phyloP scores from a whole-genome alignment of 2,888 invertebrate genomes.

The Volucella inflata region DNA sequence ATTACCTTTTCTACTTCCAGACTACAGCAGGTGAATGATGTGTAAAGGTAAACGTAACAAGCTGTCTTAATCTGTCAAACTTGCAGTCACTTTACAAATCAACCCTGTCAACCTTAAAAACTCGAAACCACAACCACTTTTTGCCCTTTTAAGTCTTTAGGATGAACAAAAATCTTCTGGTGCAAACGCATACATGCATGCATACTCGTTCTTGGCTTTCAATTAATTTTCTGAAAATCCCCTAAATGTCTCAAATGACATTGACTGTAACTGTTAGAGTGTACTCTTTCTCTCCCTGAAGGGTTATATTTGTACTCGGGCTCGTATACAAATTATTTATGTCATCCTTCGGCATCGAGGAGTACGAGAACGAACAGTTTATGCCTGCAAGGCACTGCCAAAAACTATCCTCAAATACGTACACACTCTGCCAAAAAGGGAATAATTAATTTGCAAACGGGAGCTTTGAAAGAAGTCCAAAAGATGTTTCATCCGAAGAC shows the following conservation, averaged over 20 bases:
- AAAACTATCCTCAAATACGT: slow-evolving; percentile 20
- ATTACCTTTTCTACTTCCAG: too few relatives aligned
- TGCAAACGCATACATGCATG: too few relatives aligned
- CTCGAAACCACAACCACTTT: background rate
- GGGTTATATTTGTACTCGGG: too few relatives aligned
- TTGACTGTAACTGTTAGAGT: background rate
- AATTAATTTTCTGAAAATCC: slow-evolving; percentile 40
- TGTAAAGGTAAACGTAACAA: too few relatives aligned
- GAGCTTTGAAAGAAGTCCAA: slow-evolving; percentile 47
- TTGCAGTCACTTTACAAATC: too few relatives aligned
- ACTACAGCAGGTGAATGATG: too few relatives aligned
- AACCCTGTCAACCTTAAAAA: too few relatives aligned
- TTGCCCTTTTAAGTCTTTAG: background rate
- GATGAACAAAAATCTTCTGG: background rate
- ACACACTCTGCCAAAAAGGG: slow-evolving; percentile 33
- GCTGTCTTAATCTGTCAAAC: too few relatives aligned
- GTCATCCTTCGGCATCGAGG: slow-evolving; percentile 33
- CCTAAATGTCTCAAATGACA: slow-evolving; percentile 20
- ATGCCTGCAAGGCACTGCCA: slow-evolving; percentile 36
- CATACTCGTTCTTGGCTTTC: background rate
- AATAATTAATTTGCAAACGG: slow-evolving; percentile 57
- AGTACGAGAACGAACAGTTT: background rate
- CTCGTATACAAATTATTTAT: slow-evolving; percentile 34
- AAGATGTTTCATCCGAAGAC: slow-evolving; percentile 34
- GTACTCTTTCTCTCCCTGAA: too few relatives aligned